A percentile compares a stretch with the other conserved stretches of the same genome.
phyloP scores from a whole-genome alignment of 2,797 vertebrate species.

The Peromyscus nudipes region DNA sequence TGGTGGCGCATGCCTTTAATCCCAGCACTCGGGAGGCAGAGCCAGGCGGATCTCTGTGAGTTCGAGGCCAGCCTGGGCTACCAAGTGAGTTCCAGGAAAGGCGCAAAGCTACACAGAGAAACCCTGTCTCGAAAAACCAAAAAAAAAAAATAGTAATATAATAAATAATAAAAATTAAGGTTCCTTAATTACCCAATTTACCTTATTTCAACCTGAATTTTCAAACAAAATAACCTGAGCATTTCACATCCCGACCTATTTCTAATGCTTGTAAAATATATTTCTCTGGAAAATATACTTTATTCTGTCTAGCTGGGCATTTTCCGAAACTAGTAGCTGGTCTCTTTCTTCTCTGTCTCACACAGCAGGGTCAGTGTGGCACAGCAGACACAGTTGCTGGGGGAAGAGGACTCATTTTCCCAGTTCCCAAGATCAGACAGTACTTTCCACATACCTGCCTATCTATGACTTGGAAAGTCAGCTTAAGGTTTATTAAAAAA shows the following conservation, averaged over 20 bases:
- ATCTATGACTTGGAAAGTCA: neutral
- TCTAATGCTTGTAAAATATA: neutral
- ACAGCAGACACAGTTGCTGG: neutral
- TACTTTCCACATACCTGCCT: neutral
- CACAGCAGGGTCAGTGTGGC: neutral
- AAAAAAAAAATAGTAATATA: too few species aligned
- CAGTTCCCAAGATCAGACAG: neutral
- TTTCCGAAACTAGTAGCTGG: neutral
- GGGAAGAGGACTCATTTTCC: neutral
- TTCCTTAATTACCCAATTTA: neutral
- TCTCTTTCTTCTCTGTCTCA: neutral
- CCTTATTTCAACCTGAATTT: neutral
- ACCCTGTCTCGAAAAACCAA: too few species aligned
- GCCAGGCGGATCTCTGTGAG: too few species aligned
- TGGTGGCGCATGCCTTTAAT: too few species aligned
- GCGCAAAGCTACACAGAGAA: too few species aligned
- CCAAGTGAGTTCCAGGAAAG: too few species aligned
- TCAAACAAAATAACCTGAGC: neutral
- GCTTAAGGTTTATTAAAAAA: neutral
- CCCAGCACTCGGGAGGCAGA: too few species aligned
- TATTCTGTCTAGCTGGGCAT: neutral
- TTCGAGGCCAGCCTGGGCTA: too few species aligned
- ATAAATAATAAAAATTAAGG: neutral
- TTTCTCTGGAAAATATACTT: constrained; percentile 13
- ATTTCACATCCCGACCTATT: neutral